Evolutionary conservation across 2,888 invertebrate species (phyloP), one percentile per base, ranked within the genome.

Genomic region (Aromia moschata): DNA sequence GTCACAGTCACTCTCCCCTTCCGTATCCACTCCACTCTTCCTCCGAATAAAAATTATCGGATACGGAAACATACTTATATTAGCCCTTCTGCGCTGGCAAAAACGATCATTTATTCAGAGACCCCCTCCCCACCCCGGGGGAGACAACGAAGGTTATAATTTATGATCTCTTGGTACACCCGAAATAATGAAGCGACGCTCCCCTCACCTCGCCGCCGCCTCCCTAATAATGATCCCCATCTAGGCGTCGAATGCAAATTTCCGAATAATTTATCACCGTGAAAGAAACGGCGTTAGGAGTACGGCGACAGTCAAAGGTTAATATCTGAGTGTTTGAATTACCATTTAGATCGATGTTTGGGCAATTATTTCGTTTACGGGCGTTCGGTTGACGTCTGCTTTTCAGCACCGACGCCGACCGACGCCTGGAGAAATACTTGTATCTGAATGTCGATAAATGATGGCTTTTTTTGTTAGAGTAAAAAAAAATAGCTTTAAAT

Each of bases 211-310:
- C 31, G 30, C 16, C 46, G 30, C 38, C 20, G 41, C 10, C 7
- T 16, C n/a, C 20, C 51, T 31, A 40, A 41, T 52, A 41, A 52
- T 49, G 49, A 49, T 25, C 38, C 20, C n/a, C 49, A 14, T 38
- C 52, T 40, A 15, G 33, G 41, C 40, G 41, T 41, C 16, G 41
- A 41, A 52, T 52, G 52, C 52, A 52, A 52, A 52, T 52, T 40
- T 41, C 17, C 2, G 15, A 31, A 52, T 30, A 30, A 41, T 41
- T 52, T 41, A 52, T 52, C 52, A 41, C 18, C 14, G 30, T n/a
- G 3, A 33, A 14, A 17, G 20, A 41, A 41, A 41, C n/a, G 25
- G 15, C 16, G 31, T 45, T 45, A 31, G 16, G 25, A 33, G 9
- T 12, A 25, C 18, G 41, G 7, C 12, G 17, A 3, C 18, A 16